Conservation (phyloP, 2,113 vertebrate species). For the Zosterops lateralis region DNA sequence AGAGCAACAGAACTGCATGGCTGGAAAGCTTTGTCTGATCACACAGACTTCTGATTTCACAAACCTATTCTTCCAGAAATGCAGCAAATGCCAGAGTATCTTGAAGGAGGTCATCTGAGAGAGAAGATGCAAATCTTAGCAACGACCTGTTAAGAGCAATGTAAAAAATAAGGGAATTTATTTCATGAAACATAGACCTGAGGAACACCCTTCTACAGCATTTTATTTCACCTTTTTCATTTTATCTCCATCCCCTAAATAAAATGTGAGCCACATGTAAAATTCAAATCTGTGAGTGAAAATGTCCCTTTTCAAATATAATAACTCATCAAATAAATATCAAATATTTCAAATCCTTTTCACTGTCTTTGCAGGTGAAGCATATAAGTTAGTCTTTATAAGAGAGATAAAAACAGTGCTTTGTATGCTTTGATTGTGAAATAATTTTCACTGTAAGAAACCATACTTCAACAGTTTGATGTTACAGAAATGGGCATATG, state of each 20-base stretch:
- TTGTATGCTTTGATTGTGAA: not conserved
- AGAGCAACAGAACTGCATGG: not conserved
- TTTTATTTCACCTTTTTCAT: not conserved
- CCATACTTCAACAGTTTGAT: not conserved
- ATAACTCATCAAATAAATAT: not conserved
- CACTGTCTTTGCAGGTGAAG: not conserved
- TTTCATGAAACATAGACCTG: not conserved
- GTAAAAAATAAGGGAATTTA: not conserved
- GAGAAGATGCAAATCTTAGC: slow-evolving; percentile 23
- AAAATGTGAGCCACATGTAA: not conserved
- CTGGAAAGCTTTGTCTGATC: slow-evolving; percentile 40
- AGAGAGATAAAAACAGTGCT: not conserved
- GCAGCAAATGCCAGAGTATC: not conserved
- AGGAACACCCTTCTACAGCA: not conserved
- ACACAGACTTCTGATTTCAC: slow-evolving; percentile 18
- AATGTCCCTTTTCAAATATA: not conserved
- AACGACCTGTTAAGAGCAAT: not conserved
- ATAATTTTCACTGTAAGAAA: not conserved
- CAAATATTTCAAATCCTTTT: not conserved
- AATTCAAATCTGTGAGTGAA: not conserved
- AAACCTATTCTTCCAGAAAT: slow-evolving; percentile 51
- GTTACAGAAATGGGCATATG: not conserved
- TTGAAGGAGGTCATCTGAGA: slow-evolving; percentile 30
- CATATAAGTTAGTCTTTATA: not conserved
- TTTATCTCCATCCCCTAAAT: not conserved